Conservation (phyloP, 2,797 vertebrate genomes). For the Rhynchonycteris naso region DNA sequence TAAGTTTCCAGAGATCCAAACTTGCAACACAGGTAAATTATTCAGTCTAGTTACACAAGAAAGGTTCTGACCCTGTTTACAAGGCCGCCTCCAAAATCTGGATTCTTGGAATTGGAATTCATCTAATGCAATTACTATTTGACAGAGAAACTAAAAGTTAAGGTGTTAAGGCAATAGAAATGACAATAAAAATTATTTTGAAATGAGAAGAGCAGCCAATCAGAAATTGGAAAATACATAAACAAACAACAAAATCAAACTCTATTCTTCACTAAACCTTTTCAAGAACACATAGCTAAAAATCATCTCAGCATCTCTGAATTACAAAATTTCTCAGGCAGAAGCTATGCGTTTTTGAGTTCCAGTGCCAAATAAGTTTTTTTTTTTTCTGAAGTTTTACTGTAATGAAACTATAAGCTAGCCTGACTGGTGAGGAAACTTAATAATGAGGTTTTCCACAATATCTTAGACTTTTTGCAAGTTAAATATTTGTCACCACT, state of each 20-base stretch:
- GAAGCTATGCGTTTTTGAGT: not conserved
- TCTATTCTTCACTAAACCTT: not conserved
- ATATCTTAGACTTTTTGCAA: not conserved
- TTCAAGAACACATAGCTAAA: not conserved
- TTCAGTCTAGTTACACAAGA: constrained; percentile 35
- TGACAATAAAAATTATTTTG: constrained; percentile 28
- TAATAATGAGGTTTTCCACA: not conserved
- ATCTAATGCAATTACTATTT: constrained; percentile 41
- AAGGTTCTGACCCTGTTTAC: not conserved
- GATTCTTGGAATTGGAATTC: constrained; percentile 48
- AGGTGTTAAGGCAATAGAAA: constrained; percentile 28
- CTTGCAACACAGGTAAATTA: constrained; percentile 51
- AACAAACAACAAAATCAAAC: not conserved
- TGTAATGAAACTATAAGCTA: not conserved
- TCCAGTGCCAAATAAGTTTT: not conserved
- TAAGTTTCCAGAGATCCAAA: constrained; percentile 46
- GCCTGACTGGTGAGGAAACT: not conserved
- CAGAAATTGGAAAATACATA: not conserved
- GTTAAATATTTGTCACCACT: not conserved
- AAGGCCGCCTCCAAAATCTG: constrained; percentile 25
- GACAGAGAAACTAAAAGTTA: constrained; percentile 31
- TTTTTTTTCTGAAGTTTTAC: constrained; percentile 44
- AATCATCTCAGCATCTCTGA: not conserved
- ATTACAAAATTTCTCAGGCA: not conserved
- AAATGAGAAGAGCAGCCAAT: not conserved